Conservation (phyloP, 1,140 invertebrate genomes). For the Drosophila burlai region DNA sequence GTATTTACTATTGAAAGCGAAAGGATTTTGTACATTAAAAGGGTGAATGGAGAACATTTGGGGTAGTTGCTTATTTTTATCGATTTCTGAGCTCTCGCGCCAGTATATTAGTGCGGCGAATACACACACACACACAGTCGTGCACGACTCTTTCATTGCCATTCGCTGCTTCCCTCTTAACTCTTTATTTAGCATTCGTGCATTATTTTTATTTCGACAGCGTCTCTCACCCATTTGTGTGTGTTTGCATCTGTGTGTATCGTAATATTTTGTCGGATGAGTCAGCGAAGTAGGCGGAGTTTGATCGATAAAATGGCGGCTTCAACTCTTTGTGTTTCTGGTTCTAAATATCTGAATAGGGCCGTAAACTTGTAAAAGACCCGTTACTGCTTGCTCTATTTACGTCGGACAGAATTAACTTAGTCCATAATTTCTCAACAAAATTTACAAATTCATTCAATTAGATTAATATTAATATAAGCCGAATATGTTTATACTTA, state of each 20-base stretch:
- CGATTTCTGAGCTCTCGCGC: conserved; percentile 44
- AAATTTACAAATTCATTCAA: no score
- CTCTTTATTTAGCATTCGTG: conserved; percentile 69
- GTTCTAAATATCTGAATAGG: neutral
- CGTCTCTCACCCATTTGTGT: conserved; percentile 46
- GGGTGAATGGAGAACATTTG: conserved; percentile 53
- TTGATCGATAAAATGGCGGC: conserved; percentile 83
- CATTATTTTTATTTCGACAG: conserved; percentile 79
- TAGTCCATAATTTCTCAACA: no score
- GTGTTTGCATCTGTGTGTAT: conserved; percentile 19
- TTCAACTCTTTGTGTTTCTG: conserved; percentile 59
- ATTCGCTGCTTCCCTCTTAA: conserved; percentile 73
- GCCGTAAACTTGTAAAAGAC: neutral
- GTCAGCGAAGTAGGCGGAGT: conserved; percentile 69
- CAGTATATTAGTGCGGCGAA: conserved; percentile 58
- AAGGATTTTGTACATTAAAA: conserved; percentile 70
- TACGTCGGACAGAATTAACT: neutral
- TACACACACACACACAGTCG: conserved; percentile 45
- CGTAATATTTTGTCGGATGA: conserved; percentile 6
- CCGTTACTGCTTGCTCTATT: neutral
- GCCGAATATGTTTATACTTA: no score
- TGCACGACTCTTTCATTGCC: conserved; percentile 53
- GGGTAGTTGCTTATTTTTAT: conserved; percentile 50
- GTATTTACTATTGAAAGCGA: conserved; percentile 60
- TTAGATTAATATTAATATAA: no score